Percentiles rank a stretch among this genome's conserved stretches.
Conservation (phyloP, 92 coral and sea anemone genomes). For the Epizoanthus rinbou region DNA sequence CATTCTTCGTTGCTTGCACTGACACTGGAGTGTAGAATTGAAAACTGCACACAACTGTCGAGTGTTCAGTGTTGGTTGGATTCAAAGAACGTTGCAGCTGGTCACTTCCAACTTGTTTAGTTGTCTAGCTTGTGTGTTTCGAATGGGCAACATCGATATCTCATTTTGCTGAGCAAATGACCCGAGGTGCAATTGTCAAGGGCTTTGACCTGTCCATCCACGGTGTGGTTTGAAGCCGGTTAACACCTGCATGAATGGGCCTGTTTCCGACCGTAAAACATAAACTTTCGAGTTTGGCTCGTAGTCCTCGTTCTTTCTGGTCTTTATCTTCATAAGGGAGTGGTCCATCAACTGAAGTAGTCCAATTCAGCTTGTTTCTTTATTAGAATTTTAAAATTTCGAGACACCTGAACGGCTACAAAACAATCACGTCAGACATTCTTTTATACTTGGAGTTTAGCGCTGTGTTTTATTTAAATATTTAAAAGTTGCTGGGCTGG, state of each 20-base stretch:
- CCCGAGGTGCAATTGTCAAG: neutral
- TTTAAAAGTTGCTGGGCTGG: too few relatives aligned
- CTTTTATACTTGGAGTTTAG: too few relatives aligned
- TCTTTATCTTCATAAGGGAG: neutral
- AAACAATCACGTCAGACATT: too few relatives aligned
- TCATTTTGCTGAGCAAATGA: neutral
- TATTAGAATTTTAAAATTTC: too few relatives aligned
- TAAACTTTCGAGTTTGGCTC: too few relatives aligned
- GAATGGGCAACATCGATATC: neutral
- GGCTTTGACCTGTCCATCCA: neutral
- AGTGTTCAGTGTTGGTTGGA: neutral
- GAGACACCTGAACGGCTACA: too few relatives aligned
- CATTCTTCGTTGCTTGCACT: too few relatives aligned
- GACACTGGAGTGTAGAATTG: conserved; percentile 1
- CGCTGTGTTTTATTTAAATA: too few relatives aligned
- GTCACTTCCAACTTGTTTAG: neutral
- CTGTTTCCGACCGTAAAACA: neutral
- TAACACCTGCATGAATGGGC: neutral
- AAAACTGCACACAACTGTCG: neutral
- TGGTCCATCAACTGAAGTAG: too few relatives aligned
- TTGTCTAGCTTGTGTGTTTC: neutral
- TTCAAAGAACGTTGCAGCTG: neutral
- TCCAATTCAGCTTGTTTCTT: too few relatives aligned
- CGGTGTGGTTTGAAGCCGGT: conserved; percentile 7
- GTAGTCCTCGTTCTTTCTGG: too few relatives aligned